Base-by-base conservation (phyloP, 2,113 vertebrate species). In the Neodontobutis hainanensis region DNA sequence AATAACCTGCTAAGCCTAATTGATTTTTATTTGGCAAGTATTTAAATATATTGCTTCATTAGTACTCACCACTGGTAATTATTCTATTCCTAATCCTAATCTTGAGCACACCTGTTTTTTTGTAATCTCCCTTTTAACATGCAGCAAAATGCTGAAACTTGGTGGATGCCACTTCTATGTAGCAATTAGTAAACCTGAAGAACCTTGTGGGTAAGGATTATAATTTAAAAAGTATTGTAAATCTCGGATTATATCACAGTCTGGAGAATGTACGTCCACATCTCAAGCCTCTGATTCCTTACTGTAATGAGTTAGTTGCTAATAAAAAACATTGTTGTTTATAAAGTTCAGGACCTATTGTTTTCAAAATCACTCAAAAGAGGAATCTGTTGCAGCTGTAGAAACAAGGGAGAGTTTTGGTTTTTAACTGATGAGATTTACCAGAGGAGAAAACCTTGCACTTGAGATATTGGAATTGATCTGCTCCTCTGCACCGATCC, bases 401-500 rank as follows among this genome's bases (percentile, higher is more conserved):
- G 12, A 63, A 67, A 83, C 62, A 60, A 70, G 67, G 76, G 57
- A 73, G 61, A 75, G 38, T 70, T 88, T 80, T 77, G 61, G 49
- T 82, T 85, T 89, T 74, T 59, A 78, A 67, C 64, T 75, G 82
- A 87, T 88, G 82, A 82, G 83, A 86, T 87, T 87, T 85, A 83
- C 80, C 84, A 0, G 43, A 68, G 83, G 82, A 76, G 67, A 83
- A 80, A 73, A 79, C 82, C 70, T 78, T 84, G 66, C 80, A 77
- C 81, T 87, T 61, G 50, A 78, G 56, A 89, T 86, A 90, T 86
- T 90, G 82, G 78, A 85, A 90, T 91, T 87, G 90, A 89, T 90
- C 87, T 52, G 38, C 67, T 87, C 70, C 74, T 85, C 73, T 65
- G 62, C 70, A 65, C 82, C 16, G 5, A 79, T 78, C 68, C 70